Conservation (phyloP, 2,797 vertebrate genomes). For the Halcyon leucocephala region DNA sequence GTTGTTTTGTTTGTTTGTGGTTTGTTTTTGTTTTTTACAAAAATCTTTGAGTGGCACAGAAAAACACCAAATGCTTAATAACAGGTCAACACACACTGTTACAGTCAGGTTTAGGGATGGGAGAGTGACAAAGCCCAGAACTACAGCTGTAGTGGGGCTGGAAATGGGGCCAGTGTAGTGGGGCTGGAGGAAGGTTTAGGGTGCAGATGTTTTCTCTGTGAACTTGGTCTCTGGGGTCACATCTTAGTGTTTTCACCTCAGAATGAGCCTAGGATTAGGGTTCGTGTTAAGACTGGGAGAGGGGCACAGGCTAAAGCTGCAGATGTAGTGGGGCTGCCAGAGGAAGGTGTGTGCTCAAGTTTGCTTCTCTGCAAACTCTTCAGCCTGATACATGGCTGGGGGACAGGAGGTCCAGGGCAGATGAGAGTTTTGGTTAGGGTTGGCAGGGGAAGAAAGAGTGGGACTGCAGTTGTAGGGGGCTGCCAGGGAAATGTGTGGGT, state of each 20-base stretch:
- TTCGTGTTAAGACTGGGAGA: background rate
- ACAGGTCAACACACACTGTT: background rate
- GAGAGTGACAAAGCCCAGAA: background rate
- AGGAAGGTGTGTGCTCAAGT: background rate
- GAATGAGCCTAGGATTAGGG: background rate
- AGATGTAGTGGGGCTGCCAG: background rate
- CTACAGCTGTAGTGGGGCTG: background rate
- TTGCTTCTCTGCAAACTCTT: background rate
- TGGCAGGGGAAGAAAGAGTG: accelerated
- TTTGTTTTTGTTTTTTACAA: background rate
- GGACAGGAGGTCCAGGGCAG: background rate
- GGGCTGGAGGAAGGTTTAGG: background rate
- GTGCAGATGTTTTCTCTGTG: background rate
- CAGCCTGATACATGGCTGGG: background rate
- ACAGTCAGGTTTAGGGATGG: background rate
- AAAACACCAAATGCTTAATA: background rate
- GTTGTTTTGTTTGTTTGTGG: no score
- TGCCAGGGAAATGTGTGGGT: background rate
- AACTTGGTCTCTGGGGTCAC: background rate
- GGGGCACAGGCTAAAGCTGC: background rate
- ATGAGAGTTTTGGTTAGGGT: background rate
- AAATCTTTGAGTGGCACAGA: background rate
- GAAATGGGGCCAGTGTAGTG: background rate
- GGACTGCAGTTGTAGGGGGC: background rate
- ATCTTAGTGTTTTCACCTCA: background rate